Evolutionary conservation across 2,888 invertebrate genomes (phyloP), one percentile per base, ranked within the genome.

Genomic region (Phengaris alcon): DNA sequence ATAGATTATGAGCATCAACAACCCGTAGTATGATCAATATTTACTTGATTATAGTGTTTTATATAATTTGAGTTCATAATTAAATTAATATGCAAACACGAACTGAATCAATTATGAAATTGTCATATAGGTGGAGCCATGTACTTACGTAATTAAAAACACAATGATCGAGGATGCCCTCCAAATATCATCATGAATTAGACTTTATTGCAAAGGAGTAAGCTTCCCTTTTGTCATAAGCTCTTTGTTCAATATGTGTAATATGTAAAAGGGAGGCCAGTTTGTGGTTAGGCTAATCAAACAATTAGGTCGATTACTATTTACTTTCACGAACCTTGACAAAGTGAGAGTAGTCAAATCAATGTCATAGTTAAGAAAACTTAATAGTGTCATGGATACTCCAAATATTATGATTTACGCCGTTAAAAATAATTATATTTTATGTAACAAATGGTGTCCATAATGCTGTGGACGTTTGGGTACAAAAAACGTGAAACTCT

Each of bases 91-190:
- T 54, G 52, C 72, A 72, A 72, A 72, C 72, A 72, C 54, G 54
- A 54, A 13, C 35, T 15, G 54, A 54, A 72, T 72, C 72, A 76
- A 76, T 78, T 76, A 76, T 75, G 76, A 76, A 76, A 78, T 78
- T 78, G 74, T 75, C 68, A 75, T 75, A 75, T 68, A 75, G 64
- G 75, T 69, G 77, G 75, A 69, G 73, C 73, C 69, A 75, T 75
- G 75, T 76, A 78, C 77, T 76, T 76, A 75, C 74, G 75, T 78
- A 64, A 78, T 78, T 76, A 75, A 75, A 76, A 74, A 75, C 77
- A 54, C 72, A 6, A 2, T n/a, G 51, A 13, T 52, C 54, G 6
- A 51, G 6, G 15, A 10, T 35, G 15, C 48, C 51, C 35, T 68
- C 44, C 35, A 44, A 59, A 52, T 15, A 9, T 9, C 22, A 10